phyloP scores from a whole-genome alignment of 1,140 invertebrate genomes.

The Aricia agestis region DNA sequence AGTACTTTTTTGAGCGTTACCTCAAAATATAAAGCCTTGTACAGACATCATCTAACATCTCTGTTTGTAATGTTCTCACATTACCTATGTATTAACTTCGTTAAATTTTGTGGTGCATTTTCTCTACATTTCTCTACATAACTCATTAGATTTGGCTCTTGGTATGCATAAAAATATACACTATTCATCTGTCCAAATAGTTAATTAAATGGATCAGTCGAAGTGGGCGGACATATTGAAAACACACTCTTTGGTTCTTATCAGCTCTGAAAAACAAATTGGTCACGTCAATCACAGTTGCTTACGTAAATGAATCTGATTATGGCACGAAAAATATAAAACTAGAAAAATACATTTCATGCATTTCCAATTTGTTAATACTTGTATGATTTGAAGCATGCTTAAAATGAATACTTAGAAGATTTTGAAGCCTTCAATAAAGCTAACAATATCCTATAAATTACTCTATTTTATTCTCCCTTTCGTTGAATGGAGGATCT shows the following conservation, averaged over 20 bases:
- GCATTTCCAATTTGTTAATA: no score
- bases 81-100: no score
- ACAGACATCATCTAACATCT: no score
- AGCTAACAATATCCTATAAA: no score
- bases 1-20: not conserved
- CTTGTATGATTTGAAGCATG: no score
- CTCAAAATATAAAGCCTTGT: not conserved
- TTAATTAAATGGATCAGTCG: not conserved
- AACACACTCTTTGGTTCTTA: not conserved
- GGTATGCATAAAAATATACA: not conserved
- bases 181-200: not conserved
- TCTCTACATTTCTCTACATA: not conserved
- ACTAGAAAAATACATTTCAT: not conserved
- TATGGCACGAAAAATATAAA: not conserved
- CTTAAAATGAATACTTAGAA: no score
- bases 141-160: not conserved
- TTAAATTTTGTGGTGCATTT: not conserved
- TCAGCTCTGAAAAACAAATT: not conserved
- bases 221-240: not conserved
- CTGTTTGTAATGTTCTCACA: no score
- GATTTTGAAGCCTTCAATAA: no score
- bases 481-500: no score
- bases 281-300: not conserved
- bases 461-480: no score
- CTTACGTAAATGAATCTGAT: not conserved